Evolutionary conservation across 2,797 vertebrate species (phyloP).

Genomic region (Melanotaenia parkinsoni): DNA sequence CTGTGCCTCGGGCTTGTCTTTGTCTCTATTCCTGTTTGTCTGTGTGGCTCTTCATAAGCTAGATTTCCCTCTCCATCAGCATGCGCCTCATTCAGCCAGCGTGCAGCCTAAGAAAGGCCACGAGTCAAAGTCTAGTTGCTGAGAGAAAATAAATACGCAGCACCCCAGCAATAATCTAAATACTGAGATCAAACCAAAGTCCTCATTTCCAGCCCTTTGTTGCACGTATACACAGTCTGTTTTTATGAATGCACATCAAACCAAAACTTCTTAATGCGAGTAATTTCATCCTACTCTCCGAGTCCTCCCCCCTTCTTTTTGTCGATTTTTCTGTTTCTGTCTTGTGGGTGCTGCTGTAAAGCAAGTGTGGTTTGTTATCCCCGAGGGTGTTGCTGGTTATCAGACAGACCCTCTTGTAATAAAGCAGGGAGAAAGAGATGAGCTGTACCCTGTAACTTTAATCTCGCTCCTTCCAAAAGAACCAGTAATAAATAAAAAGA

Average conservation of each 20-base stretch:
- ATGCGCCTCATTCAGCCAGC: constrained; percentile 44
- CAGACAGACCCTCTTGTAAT: constrained; percentile 55
- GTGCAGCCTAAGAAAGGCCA: constrained; percentile 23
- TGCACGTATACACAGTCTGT: constrained; percentile 10
- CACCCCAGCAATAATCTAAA: neutral
- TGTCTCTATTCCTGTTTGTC: constrained; percentile 49
- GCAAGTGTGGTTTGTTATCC: constrained; percentile 70
- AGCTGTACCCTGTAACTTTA: constrained; percentile 26
- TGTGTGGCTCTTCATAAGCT: constrained; percentile 48
- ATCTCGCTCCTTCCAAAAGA: constrained; percentile 38
- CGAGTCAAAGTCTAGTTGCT: constrained; percentile 18
- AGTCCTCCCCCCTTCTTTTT: neutral
- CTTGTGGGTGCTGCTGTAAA: constrained; percentile 55
- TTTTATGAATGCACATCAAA: neutral
- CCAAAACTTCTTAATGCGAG: constrained; percentile 1
- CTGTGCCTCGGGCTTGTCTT: constrained; percentile 58
- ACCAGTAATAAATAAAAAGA: constrained; percentile 34
- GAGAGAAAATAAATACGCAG: constrained; percentile 24
- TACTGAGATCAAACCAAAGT: too few species aligned
- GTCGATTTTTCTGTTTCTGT: constrained; percentile 27
- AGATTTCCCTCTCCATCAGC: constrained; percentile 38
- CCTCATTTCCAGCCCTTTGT: constrained; percentile 27
- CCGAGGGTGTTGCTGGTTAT: constrained; percentile 54
- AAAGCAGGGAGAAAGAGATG: constrained; percentile 45
- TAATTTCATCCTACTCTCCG: too few species aligned